Evolutionary conservation across 2,113 vertebrate genomes (phyloP).

Genomic region (Psettodes erumei): DNA sequence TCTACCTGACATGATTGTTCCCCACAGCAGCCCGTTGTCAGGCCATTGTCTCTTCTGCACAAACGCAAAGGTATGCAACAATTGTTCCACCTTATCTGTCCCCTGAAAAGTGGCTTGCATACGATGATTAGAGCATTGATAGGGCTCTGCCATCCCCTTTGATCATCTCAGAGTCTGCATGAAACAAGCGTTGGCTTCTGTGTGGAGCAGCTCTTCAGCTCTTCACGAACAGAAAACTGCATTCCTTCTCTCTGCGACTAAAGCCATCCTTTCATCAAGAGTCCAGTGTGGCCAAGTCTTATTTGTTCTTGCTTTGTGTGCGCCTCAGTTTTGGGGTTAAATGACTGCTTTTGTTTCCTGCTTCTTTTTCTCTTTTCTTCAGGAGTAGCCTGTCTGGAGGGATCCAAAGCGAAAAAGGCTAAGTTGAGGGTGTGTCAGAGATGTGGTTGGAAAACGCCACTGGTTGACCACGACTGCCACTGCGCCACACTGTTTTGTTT

Average conservation of each 20-base stretch:
- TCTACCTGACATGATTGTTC: not conserved
- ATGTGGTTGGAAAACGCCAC: slow-evolving; percentile 70
- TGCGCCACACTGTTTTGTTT: slow-evolving; percentile 39
- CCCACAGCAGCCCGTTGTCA: not conserved
- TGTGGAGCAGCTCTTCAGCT: not conserved
- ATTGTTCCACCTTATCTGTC: slow-evolving; percentile 56
- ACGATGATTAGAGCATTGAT: slow-evolving; percentile 60
- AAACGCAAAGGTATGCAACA: slow-evolving; percentile 55
- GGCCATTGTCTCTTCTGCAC: slow-evolving; percentile 14
- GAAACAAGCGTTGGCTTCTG: not conserved
- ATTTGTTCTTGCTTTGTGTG: slow-evolving; percentile 34
- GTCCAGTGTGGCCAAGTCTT: not conserved
- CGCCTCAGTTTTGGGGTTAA: slow-evolving; percentile 29
- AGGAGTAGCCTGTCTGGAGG: slow-evolving; percentile 43
- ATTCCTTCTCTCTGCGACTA: slow-evolving; percentile 13
- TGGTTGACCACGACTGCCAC: slow-evolving; percentile 51
- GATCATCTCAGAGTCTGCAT: slow-evolving; percentile 43
- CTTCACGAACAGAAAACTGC: not conserved
- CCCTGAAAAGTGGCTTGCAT: slow-evolving; percentile 28
- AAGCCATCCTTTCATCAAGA: slow-evolving; percentile 15
- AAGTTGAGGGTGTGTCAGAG: slow-evolving; percentile 73
- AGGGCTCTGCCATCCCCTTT: slow-evolving; percentile 32
- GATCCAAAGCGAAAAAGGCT: slow-evolving; percentile 37
- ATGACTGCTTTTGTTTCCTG: slow-evolving; percentile 32
- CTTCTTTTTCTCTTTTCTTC: slow-evolving; percentile 13